Conservation (phyloP, 2,113 vertebrate species). For the Telmatochromis brichardi region DNA sequence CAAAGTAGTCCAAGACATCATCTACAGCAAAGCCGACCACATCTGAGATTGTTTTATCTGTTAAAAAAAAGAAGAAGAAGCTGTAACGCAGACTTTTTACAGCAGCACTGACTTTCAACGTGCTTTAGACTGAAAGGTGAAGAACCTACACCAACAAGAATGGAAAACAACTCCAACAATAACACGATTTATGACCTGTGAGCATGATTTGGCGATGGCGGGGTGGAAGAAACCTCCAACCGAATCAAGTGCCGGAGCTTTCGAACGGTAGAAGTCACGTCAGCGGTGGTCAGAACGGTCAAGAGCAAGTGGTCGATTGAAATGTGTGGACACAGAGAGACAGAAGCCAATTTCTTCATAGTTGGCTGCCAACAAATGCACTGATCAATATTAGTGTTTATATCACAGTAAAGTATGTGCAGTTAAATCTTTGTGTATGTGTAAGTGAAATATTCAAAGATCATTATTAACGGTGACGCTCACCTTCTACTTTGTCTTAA, state of each 20-base stretch:
- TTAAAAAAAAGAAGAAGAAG: not conserved
- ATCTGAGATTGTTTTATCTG: not conserved
- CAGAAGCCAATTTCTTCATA: fast-evolving
- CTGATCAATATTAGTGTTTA: not conserved
- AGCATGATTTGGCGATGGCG: not conserved
- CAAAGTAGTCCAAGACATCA: fast-evolving
- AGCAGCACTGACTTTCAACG: not conserved
- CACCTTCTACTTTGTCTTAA: not conserved
- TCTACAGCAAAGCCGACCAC: not conserved
- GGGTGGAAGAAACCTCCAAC: not conserved
- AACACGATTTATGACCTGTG: not conserved
- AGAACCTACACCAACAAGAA: not conserved
- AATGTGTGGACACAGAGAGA: not conserved
- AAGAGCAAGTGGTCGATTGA: not conserved
- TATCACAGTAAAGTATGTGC: not conserved
- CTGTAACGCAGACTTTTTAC: not conserved
- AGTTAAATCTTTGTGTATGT: not conserved
- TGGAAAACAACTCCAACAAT: not conserved
- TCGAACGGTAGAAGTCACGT: fast-evolving
- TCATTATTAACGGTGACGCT: not conserved
- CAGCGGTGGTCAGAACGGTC: not conserved
- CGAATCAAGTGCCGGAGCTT: not conserved
- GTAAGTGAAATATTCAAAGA: not conserved
- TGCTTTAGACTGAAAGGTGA: not conserved
- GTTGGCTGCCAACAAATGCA: not conserved